These are phyloP conservation scores for Rhabdophis nuchalis DNA, from an alignment of 2,797 vertebrate genomes.

Conservation along the genomic window DNA sequence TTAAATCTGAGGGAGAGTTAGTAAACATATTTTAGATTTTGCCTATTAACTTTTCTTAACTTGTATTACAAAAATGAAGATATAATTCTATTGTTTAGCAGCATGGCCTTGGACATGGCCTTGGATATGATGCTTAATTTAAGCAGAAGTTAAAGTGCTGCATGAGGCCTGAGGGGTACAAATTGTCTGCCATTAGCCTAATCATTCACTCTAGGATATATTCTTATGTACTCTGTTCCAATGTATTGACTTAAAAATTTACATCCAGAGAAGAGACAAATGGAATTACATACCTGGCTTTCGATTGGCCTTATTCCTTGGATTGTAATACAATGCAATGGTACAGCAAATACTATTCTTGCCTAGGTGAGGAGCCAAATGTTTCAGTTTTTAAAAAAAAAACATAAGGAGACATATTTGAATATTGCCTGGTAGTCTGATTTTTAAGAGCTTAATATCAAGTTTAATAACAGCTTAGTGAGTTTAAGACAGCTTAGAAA, in stretches of 20 bases:
- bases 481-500: neutral
- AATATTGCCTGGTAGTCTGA: neutral
- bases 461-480: constrained; percentile 8
- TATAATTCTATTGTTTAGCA: neutral
- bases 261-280: neutral
- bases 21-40: neutral
- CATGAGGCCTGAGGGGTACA: neutral
- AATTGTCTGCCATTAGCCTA: neutral
- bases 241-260: neutral
- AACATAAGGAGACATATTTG: neutral
- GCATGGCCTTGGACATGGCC: neutral
- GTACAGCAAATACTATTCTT: neutral
- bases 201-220: neutral
- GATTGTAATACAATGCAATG: neutral
- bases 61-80: neutral
- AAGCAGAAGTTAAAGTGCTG: neutral
- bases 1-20: neutral
- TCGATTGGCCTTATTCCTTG: neutral
- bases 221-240: neutral
- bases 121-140: neutral
- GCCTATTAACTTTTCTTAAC: neutral
- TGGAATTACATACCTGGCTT: neutral
- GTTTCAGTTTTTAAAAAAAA: neutral
- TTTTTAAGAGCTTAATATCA: neutral
- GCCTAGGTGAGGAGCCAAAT: neutral